Percentiles rank a stretch among this genome's conserved stretches.
phyloP scores from a whole-genome alignment of 2,797 vertebrate genomes.

The Spea hammondii region DNA sequence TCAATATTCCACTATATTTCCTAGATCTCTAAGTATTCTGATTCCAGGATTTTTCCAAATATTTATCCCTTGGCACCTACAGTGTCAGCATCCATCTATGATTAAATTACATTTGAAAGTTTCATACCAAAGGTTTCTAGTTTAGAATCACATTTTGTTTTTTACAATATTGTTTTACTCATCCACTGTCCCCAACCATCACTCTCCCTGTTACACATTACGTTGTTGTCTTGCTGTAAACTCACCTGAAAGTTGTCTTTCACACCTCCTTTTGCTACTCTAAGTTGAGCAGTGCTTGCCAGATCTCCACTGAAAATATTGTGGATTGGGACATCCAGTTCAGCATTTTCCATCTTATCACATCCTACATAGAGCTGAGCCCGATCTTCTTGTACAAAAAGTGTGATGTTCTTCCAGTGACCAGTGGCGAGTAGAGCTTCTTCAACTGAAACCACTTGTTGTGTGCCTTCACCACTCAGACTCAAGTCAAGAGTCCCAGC shows the following conservation, averaged over 20 bases:
- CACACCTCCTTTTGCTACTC: constrained; percentile 85
- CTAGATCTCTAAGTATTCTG: no score
- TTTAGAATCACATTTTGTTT: no score
- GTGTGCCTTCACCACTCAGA: constrained; percentile 76
- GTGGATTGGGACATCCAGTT: constrained; percentile 87
- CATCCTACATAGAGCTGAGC: constrained; percentile 91
- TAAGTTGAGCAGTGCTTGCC: constrained; percentile 77
- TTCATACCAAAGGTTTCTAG: no score
- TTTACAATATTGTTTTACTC: background rate
- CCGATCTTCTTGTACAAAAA: constrained; percentile 91
- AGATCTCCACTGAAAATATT: constrained; percentile 82
- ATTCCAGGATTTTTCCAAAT: no score
- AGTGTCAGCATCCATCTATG: no score
- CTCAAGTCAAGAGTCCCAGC: constrained; percentile 89
- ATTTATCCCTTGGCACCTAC: no score
- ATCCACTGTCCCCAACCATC: background rate
- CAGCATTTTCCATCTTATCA: constrained; percentile 85
- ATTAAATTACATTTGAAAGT: no score
- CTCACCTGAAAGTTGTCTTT: constrained; percentile 91
- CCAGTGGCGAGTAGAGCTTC: constrained; percentile 84
- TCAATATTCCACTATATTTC: no score
- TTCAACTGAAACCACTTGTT: constrained; percentile 86
- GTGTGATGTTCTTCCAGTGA: constrained; percentile 93
- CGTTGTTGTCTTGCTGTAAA: background rate
- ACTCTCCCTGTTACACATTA: background rate